Conservation (phyloP, 2,888 invertebrate genomes). For the Leptinotarsa peninsularis region DNA sequence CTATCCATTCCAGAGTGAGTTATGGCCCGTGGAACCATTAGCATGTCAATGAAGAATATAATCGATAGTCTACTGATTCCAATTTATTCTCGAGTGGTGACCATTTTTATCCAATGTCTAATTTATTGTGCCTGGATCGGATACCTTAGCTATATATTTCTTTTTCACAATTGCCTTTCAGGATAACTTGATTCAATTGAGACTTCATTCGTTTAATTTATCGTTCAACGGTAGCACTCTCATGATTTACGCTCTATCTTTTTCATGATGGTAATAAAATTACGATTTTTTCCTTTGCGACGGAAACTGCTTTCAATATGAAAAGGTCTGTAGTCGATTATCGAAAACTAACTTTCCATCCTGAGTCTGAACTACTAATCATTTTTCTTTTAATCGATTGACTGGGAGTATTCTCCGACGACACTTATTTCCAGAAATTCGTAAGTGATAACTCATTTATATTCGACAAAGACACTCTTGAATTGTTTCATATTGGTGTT, state of each 20-base stretch:
- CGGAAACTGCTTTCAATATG: not conserved
- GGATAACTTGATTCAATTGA: conserved; percentile 45
- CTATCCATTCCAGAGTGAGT: conserved; percentile 64
- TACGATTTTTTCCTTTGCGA: not conserved
- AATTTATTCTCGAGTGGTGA: conserved; percentile 60
- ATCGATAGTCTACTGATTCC: conserved; percentile 59
- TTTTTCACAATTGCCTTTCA: conserved; percentile 60
- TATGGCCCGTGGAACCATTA: conserved; percentile 46
- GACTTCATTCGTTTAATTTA: conserved; percentile 42
- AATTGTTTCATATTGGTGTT: no score
- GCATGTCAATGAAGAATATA: conserved; percentile 57
- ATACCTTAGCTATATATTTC: conserved; percentile 59
- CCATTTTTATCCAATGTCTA: conserved; percentile 61
- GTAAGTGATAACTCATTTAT: no score
- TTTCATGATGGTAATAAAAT: not conserved
- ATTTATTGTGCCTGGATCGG: conserved; percentile 61
- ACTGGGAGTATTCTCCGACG: no score
- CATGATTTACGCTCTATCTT: conserved; percentile 33
- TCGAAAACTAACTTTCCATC: not conserved
- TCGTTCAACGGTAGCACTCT: conserved; percentile 31
- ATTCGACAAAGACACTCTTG: no score
- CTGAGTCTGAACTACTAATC: not conserved
- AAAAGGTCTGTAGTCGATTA: not conserved
- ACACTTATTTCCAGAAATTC: no score
- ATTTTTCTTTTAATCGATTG: no score